Base-by-base conservation (phyloP, 2,113 vertebrate genomes). In the Muscicapa adusta region DNA sequence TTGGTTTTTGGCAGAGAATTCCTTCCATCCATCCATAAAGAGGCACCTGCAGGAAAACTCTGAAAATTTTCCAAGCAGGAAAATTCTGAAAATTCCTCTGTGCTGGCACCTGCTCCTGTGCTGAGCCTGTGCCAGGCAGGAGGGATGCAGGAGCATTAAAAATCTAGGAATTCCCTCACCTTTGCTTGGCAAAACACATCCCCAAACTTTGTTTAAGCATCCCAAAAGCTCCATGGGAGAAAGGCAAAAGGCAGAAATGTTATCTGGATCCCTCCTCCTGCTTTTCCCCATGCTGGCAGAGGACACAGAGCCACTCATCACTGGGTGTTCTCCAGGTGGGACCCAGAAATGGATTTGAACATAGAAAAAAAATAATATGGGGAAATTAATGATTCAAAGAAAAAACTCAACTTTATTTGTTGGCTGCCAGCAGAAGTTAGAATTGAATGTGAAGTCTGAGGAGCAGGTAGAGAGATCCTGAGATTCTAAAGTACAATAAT, bases 341-440 rank as follows among this genome's bases (percentile, higher is more conserved):
- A 54, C 13, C 24, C 38, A 70, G 43, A 47, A 67, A 75, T 3
- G 1, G 9, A 36, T 42, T 9, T 34, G 8, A n/a, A 34, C 14
- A 12, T 4, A 22, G 19, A 48, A 36, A 47, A 45, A 50, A 42
- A 50, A 42, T 12, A 12, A 48, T 5, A 14, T 0, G 3, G 18
- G 28, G 14, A 47, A 60, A 34, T 12, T 12, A 12, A 48, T 5
- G 36, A 42, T 50, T 25, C 12, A 50, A 51, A 45, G 29, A 26
- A 43, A 57, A 28, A 33, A 56, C 15, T 15, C 36, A 67, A 5
- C 14, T 48, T 51, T 4, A 36, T 33, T 28, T 87, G 51, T 5
- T 31, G 60, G 20, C 47, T 70, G 31, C 11, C 68, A 74, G 74
- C 16, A 40, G 22, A 36, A 68, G 36, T 12, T 45, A 45, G 68